Evolutionary conservation across 2,888 invertebrate genomes (phyloP), one percentile per base, ranked within the genome.

Genomic region (Calameuta pallipes): DNA sequence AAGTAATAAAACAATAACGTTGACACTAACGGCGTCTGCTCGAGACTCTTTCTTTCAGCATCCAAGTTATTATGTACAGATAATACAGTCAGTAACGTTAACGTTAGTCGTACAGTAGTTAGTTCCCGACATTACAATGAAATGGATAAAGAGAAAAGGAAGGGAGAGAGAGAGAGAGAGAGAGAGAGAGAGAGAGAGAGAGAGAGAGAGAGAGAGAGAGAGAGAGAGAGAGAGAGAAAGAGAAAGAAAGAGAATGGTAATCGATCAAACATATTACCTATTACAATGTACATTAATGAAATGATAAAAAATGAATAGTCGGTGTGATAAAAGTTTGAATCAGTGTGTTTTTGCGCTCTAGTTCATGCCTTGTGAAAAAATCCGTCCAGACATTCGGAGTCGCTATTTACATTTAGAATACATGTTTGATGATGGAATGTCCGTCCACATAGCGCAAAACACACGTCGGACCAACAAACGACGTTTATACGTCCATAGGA

Each of bases 281-380:
- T 56, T 56, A 56, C 9, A 56, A 23, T 56, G 56, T 56, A 56
- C 56, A 56, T 56, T 56, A 56, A 56, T 23, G 23, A 9, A 56
- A 23, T 56, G 23, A 56, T 56, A 56, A 23, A 56, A 56, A 56
- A 56, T 56, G 23, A 56, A 78, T 75, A 73, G 75, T 78, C 33
- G 69, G 78, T 78, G 78, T 79, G 79, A 76, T 76, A 79, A 73
- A 56, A 76, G 69, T 78, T 78, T 73, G 78, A 76, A 76, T 76
- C 34, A 76, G 80, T 75, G 80, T 80, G 78, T 78, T 74, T 78
- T 78, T 75, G 77, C 78, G 77, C 75, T 77, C 77, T 78, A 78
- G 75, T 77, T 80, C 80, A 77, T 78, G 77, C 80, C 81, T 81
- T 80, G 74, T 79, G 37, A 76, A 41, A 78, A 73, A 76, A 56